Percentiles rank a stretch among this genome's conserved stretches.
phyloP scores from a whole-genome alignment of 2,888 invertebrate genomes.

The Tetranychus piercei region DNA sequence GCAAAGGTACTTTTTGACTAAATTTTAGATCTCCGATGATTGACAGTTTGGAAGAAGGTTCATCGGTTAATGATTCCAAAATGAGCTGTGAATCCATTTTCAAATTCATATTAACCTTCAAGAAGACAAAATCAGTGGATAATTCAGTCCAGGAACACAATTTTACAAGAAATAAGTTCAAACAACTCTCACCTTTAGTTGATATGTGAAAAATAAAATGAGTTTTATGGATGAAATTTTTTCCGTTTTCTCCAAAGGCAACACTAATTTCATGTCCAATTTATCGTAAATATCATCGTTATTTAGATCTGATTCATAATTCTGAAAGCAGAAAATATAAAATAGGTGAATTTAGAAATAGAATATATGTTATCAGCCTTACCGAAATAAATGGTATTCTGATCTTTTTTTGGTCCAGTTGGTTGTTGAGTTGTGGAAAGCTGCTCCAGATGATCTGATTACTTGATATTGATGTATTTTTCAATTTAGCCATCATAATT shows the following conservation, averaged over 20 bases:
- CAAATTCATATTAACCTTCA: slow-evolving; percentile 11
- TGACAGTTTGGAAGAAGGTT: background rate
- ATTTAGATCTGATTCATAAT: slow-evolving; percentile 17
- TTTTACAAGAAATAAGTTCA: background rate
- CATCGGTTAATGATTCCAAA: background rate
- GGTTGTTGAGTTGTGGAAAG: slow-evolving; percentile 10
- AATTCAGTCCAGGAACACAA: background rate
- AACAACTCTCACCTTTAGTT: slow-evolving; percentile 5
- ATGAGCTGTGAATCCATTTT: slow-evolving; percentile 16
- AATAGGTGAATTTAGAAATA: background rate
- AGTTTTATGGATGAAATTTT: background rate
- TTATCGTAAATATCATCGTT: slow-evolving; percentile 16
- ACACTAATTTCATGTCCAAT: slow-evolving; percentile 15
- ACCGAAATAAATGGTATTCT: slow-evolving; percentile 13
- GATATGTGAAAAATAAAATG: slow-evolving; percentile 16
- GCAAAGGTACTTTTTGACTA: slow-evolving; percentile 14
- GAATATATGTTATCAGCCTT: background rate
- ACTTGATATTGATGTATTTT: slow-evolving; percentile 6
- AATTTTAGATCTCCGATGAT: slow-evolving; percentile 14
- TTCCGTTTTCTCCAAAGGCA: slow-evolving; percentile 11
- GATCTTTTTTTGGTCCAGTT: background rate
- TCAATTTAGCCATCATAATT: slow-evolving; percentile 13
- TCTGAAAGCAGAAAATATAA: background rate
- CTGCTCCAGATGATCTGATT: slow-evolving; percentile 9
- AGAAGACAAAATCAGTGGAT: background rate